Evolutionary conservation across 2,888 invertebrate species (phyloP).

Genomic region (Crocallis elinguaria): DNA sequence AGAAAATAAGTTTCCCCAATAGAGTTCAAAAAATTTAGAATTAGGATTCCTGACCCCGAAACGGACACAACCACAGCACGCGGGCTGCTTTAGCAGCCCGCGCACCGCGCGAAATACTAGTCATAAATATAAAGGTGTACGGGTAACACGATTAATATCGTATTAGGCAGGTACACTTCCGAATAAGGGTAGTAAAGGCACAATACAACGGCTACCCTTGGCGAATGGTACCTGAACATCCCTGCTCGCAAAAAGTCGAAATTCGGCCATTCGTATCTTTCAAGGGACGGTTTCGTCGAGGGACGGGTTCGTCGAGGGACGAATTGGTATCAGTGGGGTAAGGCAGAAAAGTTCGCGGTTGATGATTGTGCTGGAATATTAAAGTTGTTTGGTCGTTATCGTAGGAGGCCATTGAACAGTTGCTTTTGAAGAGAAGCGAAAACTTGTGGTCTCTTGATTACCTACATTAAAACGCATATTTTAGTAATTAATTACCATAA

Average conservation of each 20-base stretch:
- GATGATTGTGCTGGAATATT: not conserved
- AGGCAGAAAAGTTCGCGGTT: not conserved
- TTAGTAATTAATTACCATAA: no score
- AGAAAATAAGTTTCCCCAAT: no score
- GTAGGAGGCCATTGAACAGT: no score
- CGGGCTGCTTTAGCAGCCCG: no score
- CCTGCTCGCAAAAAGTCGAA: constrained; percentile 39
- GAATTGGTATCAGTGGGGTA: constrained; percentile 26
- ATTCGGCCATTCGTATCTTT: constrained; percentile 44
- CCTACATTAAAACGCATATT: no score
- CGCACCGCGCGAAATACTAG: no score
- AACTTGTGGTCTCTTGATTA: no score
- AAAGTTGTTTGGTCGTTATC: no score
- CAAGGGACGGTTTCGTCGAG: constrained; percentile 35
- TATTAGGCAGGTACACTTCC: constrained; percentile 23
- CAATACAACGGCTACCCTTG: constrained; percentile 25
- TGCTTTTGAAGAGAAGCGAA: no score
- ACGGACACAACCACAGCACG: no score
- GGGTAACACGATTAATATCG: constrained; percentile 34
- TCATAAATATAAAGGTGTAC: constrained; percentile 27
- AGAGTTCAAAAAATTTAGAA: no score
- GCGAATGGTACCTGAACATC: constrained; percentile 29
- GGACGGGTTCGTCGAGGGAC: constrained; percentile 39
- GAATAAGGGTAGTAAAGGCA: constrained; percentile 18
- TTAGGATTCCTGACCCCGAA: no score